These are phyloP conservation scores for Vulpes lagopus DNA, from an alignment of 2,113 vertebrate genomes.

Conservation along the genomic window DNA sequence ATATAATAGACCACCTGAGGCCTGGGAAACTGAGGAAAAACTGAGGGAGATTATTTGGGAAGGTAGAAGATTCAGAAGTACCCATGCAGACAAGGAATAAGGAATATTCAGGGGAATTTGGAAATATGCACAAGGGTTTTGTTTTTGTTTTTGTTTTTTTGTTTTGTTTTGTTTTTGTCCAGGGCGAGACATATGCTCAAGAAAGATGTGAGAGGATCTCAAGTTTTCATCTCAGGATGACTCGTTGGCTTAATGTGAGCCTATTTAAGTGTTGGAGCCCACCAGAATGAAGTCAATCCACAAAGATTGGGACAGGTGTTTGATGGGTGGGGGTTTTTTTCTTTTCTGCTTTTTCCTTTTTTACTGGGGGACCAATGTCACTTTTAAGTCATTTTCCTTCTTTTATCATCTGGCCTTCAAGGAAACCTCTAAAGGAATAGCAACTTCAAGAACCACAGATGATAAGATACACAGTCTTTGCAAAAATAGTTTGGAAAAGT, in stretches of 20 bases:
- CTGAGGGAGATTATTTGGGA: neutral
- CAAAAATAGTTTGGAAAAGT: neutral
- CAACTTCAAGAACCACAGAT: neutral
- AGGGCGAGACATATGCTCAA: neutral
- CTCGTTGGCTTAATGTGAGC: neutral
- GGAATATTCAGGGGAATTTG: neutral
- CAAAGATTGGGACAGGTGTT: neutral
- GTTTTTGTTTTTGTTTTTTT: neutral
- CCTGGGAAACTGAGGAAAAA: neutral
- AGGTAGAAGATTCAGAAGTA: neutral
- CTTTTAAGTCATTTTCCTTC: neutral
- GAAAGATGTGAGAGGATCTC: neutral
- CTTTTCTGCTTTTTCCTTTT: neutral
- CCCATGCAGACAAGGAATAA: neutral
- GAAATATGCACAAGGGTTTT: neutral
- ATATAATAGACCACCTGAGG: neutral
- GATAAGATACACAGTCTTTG: neutral
- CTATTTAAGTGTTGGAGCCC: neutral
- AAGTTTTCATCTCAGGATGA: neutral
- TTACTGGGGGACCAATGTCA: neutral
- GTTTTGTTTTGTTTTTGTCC: neutral
- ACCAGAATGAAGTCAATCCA: neutral
- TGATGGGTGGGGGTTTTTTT: neutral
- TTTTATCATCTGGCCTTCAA: neutral
- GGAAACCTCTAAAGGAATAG: neutral